A percentile compares a stretch with the other conserved stretches of the same genome.
Evolutionary conservation across 2,113 vertebrate genomes (phyloP).

Genomic region (Caranx melampygus): DNA sequence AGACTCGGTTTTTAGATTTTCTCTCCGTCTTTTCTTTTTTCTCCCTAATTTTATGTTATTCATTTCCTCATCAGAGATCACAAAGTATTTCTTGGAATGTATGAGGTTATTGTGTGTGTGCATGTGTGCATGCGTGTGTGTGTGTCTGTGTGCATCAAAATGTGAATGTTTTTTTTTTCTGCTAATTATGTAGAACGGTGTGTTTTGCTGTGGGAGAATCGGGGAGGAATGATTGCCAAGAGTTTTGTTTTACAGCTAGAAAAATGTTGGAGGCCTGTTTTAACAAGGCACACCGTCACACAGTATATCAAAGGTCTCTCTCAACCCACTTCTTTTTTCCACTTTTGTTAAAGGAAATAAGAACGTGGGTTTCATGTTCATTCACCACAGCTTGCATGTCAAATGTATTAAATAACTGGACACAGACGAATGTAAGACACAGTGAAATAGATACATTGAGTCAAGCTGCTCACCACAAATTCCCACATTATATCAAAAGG

Average conservation of each 20-base stretch:
- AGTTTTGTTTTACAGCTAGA: constrained; percentile 23
- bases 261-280: constrained; percentile 23
- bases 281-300: background rate
- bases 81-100: background rate
- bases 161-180: background rate
- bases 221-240: constrained; percentile 15
- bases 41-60: background rate
- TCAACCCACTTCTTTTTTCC: background rate
- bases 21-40: too few relatives aligned
- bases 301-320: constrained; percentile 2
- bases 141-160: background rate
- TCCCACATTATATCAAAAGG: too few relatives aligned
- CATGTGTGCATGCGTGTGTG: background rate
- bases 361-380: background rate
- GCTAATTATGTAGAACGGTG: constrained; percentile 1
- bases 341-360: background rate
- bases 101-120: background rate
- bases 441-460: background rate
- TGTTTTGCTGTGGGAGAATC: background rate
- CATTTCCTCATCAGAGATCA: background rate
- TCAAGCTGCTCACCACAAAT: background rate
- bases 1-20: background rate
- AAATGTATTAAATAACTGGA: background rate
- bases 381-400: background rate
- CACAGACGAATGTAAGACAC: background rate